Conservation (phyloP, 1,140 invertebrate genomes). For the Camponotus floridanus region DNA sequence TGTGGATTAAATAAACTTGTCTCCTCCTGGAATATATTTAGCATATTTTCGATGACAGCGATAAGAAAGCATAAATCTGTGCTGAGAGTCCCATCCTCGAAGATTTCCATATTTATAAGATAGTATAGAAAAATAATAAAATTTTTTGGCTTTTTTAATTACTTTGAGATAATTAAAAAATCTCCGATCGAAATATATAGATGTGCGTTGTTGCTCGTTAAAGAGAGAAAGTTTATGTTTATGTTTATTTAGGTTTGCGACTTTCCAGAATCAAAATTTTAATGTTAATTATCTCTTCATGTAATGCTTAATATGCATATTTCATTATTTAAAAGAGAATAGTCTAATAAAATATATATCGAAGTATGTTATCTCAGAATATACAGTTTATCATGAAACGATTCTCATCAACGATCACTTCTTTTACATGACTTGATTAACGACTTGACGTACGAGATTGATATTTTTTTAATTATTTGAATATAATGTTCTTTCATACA, state of each 20-base stretch:
- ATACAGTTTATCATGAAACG: too few species aligned
- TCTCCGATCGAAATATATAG: background rate
- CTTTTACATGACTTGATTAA: constrained; percentile 20
- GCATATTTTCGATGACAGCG: constrained; percentile 50
- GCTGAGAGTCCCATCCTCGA: background rate
- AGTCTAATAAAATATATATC: background rate
- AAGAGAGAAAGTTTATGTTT: constrained; percentile 26
- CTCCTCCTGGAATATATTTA: constrained; percentile 25
- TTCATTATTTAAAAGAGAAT: background rate
- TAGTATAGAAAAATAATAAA: constrained; percentile 24
- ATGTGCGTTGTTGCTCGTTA: background rate
- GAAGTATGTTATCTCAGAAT: background rate
- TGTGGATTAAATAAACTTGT: constrained; percentile 48
- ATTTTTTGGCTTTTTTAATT: constrained; percentile 19
- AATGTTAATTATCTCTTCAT: background rate
- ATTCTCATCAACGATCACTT: background rate
- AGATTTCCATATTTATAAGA: constrained; percentile 44
- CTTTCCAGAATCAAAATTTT: constrained; percentile 35
- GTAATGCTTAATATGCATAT: constrained; percentile 9
- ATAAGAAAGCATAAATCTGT: constrained; percentile 50
- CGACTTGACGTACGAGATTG: background rate
- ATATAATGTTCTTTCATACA: constrained; percentile 12
- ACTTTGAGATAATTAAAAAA: constrained; percentile 26
- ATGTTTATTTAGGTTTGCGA: background rate
- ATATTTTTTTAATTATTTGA: background rate